phyloP scores from a whole-genome alignment of 2,113 vertebrate genomes.

The Otocyon megalotis region DNA sequence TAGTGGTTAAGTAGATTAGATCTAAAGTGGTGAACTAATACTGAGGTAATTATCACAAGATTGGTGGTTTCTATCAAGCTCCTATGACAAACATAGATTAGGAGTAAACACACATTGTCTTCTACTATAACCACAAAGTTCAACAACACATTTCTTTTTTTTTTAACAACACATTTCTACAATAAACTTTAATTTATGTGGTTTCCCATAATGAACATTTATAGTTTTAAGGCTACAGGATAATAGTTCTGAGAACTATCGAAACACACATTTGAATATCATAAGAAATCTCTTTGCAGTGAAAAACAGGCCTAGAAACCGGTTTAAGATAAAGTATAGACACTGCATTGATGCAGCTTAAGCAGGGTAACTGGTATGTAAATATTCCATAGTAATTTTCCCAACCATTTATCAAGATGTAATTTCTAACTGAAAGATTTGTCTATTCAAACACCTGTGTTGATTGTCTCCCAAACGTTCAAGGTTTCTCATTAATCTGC shows the following conservation, averaged over 20 bases:
- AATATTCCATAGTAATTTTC: slow-evolving; percentile 40
- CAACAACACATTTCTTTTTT: background rate
- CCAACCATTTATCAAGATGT: slow-evolving; percentile 47
- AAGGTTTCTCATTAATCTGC: slow-evolving; percentile 65
- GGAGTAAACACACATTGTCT: background rate
- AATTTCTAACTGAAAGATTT: slow-evolving; percentile 66
- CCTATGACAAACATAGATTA: background rate
- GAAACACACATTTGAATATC: background rate
- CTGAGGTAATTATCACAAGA: slow-evolving; percentile 57
- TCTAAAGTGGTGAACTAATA: slow-evolving; percentile 33
- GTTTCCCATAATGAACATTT: background rate
- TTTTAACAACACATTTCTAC: slow-evolving; percentile 17
- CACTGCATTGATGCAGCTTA: slow-evolving; percentile 7
- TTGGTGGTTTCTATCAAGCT: slow-evolving; percentile 41
- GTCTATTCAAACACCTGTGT: slow-evolving; percentile 7
- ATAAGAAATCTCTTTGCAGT: slow-evolving; percentile 5
- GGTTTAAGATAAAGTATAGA: slow-evolving; percentile 32
- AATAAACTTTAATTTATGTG: background rate
- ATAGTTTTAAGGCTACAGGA: background rate
- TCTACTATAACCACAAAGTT: background rate
- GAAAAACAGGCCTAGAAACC: slow-evolving; percentile 37
- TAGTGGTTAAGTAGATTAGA: slow-evolving; percentile 44
- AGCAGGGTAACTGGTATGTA: slow-evolving; percentile 17
- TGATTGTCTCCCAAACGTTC: background rate
- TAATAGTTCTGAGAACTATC: background rate